Base-by-base conservation (phyloP, 1,140 invertebrate genomes). In the Scaptomyza hsui region DNA sequence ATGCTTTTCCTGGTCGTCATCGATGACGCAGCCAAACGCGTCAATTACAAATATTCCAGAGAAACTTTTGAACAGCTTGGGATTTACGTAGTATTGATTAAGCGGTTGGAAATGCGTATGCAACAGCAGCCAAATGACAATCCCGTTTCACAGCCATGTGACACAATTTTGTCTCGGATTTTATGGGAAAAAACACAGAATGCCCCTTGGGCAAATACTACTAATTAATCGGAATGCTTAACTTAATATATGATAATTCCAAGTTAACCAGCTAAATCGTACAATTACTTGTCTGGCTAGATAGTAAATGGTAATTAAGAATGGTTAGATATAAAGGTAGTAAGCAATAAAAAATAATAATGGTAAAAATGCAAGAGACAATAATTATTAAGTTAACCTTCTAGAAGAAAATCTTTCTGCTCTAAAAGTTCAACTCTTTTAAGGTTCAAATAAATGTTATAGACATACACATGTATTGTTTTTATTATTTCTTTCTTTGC, bases 61-160 rank as follows among this genome's bases (percentile, higher is more conserved):
- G 35, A 49, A 49, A 16, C 12, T 55, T 7, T 21, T 16, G 10
- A 21, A 6, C 51, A 6, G 35, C 9, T 32, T 45, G 45, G 15
- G 19, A 48, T 29, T 62, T 68, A 60, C 56, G 45, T 68, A 57
- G 24, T 42, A 41, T 53, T 24, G 4, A 24, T 24, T 5, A 24
- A 24, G 49, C 21, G 21, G 35, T 41, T 29, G 21, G 9, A 21
- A 56, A 47, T 64, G 29, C 51, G 51, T 56, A 56, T 26, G 16
- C 19, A 29, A 29, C 44, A 39, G 18, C 44, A 39, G 18, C 21
- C 21, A 49, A 12, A 48, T 7, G 13, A 7, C 7, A 59, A 29
- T 29, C 53, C 44, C 21, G 21, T 48, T 41, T 21, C 19, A 10
- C 21, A 45, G 16, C 32, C 42, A 45, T 45, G 55, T 45, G 55